phyloP scores from a whole-genome alignment of 2,113 vertebrate genomes.

The Catharus fuscescens region DNA sequence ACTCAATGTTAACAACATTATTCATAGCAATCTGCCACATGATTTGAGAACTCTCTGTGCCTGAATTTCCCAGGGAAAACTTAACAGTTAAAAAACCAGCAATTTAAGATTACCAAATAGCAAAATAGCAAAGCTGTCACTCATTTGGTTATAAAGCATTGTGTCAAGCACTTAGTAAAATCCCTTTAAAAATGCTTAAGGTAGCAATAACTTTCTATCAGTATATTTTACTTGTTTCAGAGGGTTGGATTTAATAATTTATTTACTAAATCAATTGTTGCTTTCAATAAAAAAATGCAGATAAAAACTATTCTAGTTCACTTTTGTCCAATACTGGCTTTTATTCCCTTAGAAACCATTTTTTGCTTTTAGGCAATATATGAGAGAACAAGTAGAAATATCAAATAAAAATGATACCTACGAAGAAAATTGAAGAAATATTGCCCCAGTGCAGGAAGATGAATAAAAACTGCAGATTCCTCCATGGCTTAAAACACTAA shows the following conservation, averaged over 20 bases:
- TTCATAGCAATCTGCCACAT: background rate
- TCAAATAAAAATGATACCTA: background rate
- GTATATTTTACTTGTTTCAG: background rate
- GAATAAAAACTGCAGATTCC: background rate
- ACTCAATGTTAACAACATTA: background rate
- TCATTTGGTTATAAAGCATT: background rate
- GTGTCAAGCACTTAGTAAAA: background rate
- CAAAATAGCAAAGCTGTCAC: conserved; percentile 1
- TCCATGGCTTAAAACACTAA: background rate
- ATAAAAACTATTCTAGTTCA: background rate
- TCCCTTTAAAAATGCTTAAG: background rate
- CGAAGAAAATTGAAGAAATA: conserved; percentile 1
- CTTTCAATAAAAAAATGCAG: background rate
- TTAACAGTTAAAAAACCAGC: background rate
- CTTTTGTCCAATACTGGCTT: background rate
- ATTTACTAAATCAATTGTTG: background rate
- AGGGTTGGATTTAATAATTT: background rate
- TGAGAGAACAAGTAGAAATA: background rate
- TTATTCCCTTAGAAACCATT: background rate
- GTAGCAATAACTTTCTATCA: background rate
- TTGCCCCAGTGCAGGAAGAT: background rate
- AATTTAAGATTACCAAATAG: background rate
- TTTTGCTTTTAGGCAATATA: background rate
- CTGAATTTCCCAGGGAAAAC: background rate
- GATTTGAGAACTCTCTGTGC: conserved; percentile 6